Percentiles rank a stretch among this genome's conserved stretches.
phyloP scores from a whole-genome alignment of 2,113 vertebrate species.

The Cyprinodon brontotheroides region DNA sequence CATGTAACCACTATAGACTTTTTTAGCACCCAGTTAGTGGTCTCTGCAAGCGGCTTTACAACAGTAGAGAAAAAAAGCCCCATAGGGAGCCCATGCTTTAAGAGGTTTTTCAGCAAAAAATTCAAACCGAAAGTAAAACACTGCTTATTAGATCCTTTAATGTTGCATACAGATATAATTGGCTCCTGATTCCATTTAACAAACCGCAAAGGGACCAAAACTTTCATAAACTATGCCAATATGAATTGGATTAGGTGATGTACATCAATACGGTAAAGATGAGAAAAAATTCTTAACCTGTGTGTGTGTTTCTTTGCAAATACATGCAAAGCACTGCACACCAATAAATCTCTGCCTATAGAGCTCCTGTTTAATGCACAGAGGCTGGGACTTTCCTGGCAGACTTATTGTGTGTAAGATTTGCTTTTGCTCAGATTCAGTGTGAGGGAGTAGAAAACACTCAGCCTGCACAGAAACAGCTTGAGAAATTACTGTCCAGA shows the following conservation, averaged over 20 bases:
- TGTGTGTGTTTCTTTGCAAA: neutral
- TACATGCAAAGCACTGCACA: neutral
- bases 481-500: neutral
- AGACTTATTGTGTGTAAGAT: neutral
- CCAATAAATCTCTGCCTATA: neutral
- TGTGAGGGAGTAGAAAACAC: conserved; percentile 8
- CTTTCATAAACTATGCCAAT: neutral
- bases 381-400: neutral
- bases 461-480: neutral
- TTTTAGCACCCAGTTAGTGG: conserved; percentile 41
- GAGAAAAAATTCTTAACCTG: neutral
- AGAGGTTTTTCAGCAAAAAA: neutral
- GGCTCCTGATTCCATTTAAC: neutral
- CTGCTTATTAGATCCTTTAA: too few relatives aligned
- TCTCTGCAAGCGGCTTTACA: conserved; percentile 4
- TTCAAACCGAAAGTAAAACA: neutral
- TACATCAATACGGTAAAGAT: neutral
- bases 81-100: neutral
- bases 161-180: neutral
- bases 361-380: neutral
- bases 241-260: neutral
- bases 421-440: conserved; percentile 10
- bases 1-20: conserved; percentile 62
- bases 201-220: neutral
- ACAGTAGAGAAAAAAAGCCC: conserved; percentile 6